Evolutionary conservation across 2,797 vertebrate species (phyloP).

Genomic region (Thaleichthys pacificus): DNA sequence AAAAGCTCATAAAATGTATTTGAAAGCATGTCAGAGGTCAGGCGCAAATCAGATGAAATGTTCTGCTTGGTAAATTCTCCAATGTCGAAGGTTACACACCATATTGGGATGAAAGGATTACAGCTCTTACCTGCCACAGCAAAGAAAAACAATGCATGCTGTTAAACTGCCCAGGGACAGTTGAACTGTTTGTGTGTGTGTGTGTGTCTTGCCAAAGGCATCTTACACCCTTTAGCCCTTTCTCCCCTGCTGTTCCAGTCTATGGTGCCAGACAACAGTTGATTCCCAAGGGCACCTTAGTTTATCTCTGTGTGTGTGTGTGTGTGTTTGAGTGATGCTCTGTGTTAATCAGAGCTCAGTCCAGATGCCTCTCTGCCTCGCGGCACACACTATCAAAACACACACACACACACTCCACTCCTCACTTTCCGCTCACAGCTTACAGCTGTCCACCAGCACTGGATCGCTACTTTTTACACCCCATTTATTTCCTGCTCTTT

Average conservation of each 20-base stretch:
- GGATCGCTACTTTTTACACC: too few species aligned
- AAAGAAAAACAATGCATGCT: conserved; percentile 48
- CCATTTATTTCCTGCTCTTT: too few species aligned
- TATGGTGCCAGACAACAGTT: not conserved
- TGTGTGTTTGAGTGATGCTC: too few species aligned
- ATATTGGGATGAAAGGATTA: conserved; percentile 56
- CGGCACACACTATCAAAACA: too few species aligned
- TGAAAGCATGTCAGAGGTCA: conserved; percentile 38
- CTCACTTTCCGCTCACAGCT: too few species aligned
- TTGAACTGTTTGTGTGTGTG: not conserved
- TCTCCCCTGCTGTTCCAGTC: conserved; percentile 1
- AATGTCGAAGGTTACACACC: conserved; percentile 33
- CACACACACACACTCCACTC: too few species aligned
- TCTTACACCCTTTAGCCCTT: not conserved
- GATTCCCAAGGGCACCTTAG: not conserved
- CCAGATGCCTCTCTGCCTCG: too few species aligned
- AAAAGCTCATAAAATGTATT: conserved; percentile 39
- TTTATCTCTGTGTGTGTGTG: too few species aligned
- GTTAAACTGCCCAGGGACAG: conserved; percentile 26
- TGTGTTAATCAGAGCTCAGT: not conserved
- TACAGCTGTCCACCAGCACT: too few species aligned
- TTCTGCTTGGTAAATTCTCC: conserved; percentile 5
- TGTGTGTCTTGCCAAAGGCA: not conserved
- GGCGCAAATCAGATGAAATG: conserved; percentile 14
- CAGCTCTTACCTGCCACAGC: conserved; percentile 41